phyloP scores from a whole-genome alignment of 2,888 invertebrate genomes.

The Agrypnus murinus region DNA sequence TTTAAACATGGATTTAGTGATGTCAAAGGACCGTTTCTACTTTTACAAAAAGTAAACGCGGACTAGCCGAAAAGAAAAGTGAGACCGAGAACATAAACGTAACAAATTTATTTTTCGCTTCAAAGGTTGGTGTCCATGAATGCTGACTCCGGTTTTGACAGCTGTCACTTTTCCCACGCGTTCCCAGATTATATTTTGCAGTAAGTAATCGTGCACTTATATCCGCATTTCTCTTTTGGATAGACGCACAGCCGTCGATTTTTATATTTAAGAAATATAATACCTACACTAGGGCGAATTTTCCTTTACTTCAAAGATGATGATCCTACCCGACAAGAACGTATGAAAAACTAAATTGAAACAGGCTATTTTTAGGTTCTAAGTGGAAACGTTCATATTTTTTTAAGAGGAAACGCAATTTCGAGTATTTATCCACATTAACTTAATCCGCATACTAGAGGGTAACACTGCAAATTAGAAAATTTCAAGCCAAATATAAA shows the following conservation, averaged over 20 bases:
- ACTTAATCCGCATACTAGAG: constrained; percentile 17
- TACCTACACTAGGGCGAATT: not conserved
- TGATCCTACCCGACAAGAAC: not conserved
- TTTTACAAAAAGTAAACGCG: not conserved
- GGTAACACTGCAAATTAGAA: constrained; percentile 32
- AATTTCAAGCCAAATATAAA: constrained; percentile 32
- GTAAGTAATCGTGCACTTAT: constrained; percentile 36
- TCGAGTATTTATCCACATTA: constrained; percentile 5
- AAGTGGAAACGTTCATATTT: not conserved
- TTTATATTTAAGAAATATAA: too few relatives aligned
- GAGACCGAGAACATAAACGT: constrained; percentile 49
- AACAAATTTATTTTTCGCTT: constrained; percentile 64
- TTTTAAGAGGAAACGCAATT: not conserved
- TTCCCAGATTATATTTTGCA: constrained; percentile 37
- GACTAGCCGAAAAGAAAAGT: constrained; percentile 4
- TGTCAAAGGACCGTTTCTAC: too few relatives aligned
- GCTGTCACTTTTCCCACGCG: constrained; percentile 61
- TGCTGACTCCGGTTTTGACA: constrained; percentile 65
- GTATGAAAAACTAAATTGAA: not conserved
- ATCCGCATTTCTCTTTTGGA: constrained; percentile 20
- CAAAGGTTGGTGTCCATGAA: constrained; percentile 60
- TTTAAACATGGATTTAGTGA: too few relatives aligned
- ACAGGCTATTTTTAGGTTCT: not conserved
- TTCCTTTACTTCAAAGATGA: not conserved
- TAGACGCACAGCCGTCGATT: constrained; percentile 9